phyloP scores from a whole-genome alignment of 2,888 invertebrate genomes.

The Molorchus minor region DNA sequence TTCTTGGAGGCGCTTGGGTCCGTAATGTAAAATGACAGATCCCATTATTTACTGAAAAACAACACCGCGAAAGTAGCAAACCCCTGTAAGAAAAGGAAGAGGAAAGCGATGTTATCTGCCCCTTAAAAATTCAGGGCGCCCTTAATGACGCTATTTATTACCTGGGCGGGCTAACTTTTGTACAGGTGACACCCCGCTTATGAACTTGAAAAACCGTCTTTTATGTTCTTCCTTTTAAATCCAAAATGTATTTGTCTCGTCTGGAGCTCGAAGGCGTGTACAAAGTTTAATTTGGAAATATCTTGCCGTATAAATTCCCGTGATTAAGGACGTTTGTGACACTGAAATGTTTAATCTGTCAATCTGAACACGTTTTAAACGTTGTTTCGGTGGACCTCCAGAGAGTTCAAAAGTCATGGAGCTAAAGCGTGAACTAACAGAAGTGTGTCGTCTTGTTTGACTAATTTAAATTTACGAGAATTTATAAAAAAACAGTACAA shows the following conservation, averaged over 20 bases:
- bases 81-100: constrained; percentile 60
- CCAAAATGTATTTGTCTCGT: constrained; percentile 31
- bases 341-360: not conserved
- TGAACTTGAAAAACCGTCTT: constrained; percentile 27
- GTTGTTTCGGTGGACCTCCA: not conserved
- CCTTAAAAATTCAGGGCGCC: constrained; percentile 52
- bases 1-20: constrained; percentile 53
- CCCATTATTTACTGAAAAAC: constrained; percentile 65
- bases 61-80: constrained; percentile 62
- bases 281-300: constrained; percentile 22
- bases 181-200: constrained; percentile 27
- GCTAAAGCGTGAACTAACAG: too few relatives aligned
- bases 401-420: too few relatives aligned
- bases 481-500: too few relatives aligned
- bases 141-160: constrained; percentile 53
- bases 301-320: constrained; percentile 12
- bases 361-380: not conserved
- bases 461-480: too few relatives aligned
- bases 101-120: constrained; percentile 56
- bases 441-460: too few relatives aligned
- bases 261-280: constrained; percentile 21
- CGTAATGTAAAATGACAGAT: constrained; percentile 65
- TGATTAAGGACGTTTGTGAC: not conserved
- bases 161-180: constrained; percentile 39
- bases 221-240: constrained; percentile 26